These are phyloP conservation scores for Habroteleia sp. DNA, from an alignment of 2,888 invertebrate species.

Conservation along the genomic window DNA sequence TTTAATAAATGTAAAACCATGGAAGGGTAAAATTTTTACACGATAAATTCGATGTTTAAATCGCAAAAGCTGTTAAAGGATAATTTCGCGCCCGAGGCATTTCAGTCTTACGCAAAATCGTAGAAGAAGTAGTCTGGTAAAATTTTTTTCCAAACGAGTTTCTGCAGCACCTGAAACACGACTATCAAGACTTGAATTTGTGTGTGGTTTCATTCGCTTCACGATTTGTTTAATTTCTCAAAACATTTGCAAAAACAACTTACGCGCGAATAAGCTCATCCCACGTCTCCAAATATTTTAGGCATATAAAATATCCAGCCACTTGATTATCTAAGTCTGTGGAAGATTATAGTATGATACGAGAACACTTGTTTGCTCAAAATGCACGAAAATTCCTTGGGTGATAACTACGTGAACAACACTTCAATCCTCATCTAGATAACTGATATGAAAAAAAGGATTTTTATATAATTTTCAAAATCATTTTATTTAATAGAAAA, in stretches of 20 bases:
- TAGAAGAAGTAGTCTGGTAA: too few relatives aligned
- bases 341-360: conserved; percentile 65
- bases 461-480: conserved; percentile 24
- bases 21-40: too few relatives aligned
- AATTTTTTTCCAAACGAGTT: too few relatives aligned
- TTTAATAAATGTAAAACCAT: too few relatives aligned
- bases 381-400: conserved; percentile 61
- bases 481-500: too few relatives aligned
- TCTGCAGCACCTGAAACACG: not conserved
- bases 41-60: too few relatives aligned
- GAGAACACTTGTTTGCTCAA: conserved; percentile 63
- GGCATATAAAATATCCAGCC: conserved; percentile 72
- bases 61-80: too few relatives aligned
- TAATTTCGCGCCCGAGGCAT: too few relatives aligned
- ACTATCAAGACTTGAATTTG: conserved; percentile 16
- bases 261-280: conserved; percentile 40
- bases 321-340: conserved; percentile 71
- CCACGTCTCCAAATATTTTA: conserved; percentile 65
- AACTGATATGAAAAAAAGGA: conserved; percentile 48
- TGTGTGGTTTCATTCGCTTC: conserved; percentile 12
- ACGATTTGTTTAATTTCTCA: conserved; percentile 58
- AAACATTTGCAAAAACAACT: conserved; percentile 48
- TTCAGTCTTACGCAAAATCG: too few relatives aligned
- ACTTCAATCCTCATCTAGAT: conserved; percentile 48
- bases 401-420: conserved; percentile 56